Evolutionary conservation across 2,888 invertebrate species (phyloP), one percentile per base, ranked within the genome.

Genomic region (Phlogophora meticulosa): DNA sequence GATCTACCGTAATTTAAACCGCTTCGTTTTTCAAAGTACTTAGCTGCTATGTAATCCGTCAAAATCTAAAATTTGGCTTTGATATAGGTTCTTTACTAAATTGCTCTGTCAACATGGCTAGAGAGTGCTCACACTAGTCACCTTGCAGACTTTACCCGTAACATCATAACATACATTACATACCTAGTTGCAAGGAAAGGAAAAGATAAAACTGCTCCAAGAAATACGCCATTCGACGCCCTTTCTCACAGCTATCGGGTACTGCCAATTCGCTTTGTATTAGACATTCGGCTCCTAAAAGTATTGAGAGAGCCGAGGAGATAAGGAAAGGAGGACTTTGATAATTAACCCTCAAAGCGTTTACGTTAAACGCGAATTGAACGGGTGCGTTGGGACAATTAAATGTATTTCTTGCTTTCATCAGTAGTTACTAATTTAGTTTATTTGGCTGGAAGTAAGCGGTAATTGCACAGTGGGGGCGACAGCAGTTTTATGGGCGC

Each of bases 201-300:
- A 90, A 91, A 88, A 90, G 89, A 92, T 91, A 91, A 92, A 92
- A 88, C 88, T 90, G 82, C 88, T 88, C 71, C 88, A 90, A 91
- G 91, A 93, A 94, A 93, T 92, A 88, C 92, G 81, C 88, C 89
- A 92, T 92, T 93, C 90, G 78, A 86, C 83, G 90, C 90, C 90
- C 91, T 91, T 91, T 90, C 82, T 83, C 88, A 87, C 86, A 90
- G 89, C 90, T 88, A 92, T 93, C 88, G 91, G 87, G 91, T 91
- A 91, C 91, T 92, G 91, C 90, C 92, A 91, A 93, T 93, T 94
- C 93, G 90, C 92, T 92, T 92, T 93, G 91, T 92, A 89, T 90
- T 89, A 88, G 88, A 87, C 87, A 86, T 82, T 86, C 83, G 82
- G 83, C 84, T 84, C 81, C 87, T 86, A 85, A 90, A 91, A 91